phyloP scores from a whole-genome alignment of 1,140 invertebrate species.

The Halictus rubicundus region DNA sequence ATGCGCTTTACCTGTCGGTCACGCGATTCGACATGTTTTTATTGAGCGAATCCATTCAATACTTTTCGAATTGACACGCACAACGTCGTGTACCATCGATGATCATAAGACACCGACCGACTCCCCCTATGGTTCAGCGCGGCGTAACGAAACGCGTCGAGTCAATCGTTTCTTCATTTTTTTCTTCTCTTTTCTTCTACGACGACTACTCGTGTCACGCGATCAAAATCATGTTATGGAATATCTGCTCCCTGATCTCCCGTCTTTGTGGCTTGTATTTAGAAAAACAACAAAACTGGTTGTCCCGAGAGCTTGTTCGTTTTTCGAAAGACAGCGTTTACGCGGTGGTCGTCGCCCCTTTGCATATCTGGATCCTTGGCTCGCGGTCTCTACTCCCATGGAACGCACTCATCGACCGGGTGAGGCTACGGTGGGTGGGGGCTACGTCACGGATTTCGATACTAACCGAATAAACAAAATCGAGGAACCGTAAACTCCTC shows the following conservation, averaged over 20 bases:
- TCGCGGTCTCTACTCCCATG: neutral
- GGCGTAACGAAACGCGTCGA: too few relatives aligned
- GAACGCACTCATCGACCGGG: neutral
- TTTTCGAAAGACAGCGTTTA: slow-evolving; percentile 39
- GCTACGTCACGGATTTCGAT: neutral
- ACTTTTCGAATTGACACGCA: too few relatives aligned
- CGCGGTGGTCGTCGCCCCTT: slow-evolving; percentile 37
- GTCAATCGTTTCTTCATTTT: too few relatives aligned
- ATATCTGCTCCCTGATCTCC: slow-evolving; percentile 29
- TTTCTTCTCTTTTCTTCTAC: neutral
- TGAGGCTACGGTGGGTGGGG: too few relatives aligned
- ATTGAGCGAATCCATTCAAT: too few relatives aligned
- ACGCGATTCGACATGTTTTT: too few relatives aligned
- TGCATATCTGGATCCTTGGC: slow-evolving; percentile 1
- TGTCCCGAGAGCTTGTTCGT: slow-evolving; percentile 58
- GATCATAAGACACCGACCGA: too few relatives aligned
- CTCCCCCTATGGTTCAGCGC: too few relatives aligned
- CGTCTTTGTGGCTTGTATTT: slow-evolving; percentile 57
- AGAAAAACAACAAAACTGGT: slow-evolving; percentile 59
- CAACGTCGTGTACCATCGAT: too few relatives aligned
- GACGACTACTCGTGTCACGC: neutral
- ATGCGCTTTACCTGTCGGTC: too few relatives aligned
- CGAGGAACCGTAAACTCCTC: neutral
- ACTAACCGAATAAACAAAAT: neutral
- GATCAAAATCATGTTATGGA: neutral